Evolutionary conservation across 2,888 invertebrate genomes (phyloP).

Genomic region (Magallana nippona): DNA sequence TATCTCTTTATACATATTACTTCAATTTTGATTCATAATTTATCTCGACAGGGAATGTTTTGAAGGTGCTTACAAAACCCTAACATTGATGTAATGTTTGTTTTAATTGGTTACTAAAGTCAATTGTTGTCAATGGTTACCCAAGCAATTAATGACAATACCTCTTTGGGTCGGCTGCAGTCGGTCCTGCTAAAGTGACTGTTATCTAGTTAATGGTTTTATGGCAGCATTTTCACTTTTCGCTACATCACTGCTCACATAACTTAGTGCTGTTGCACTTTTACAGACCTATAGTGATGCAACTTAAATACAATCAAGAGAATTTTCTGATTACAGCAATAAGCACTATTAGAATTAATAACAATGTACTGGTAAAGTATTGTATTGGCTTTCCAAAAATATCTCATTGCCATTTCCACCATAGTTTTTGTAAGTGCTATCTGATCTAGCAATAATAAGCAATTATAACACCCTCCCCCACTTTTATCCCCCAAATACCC

Average conservation of each 20-base stretch:
- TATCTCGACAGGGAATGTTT: neutral
- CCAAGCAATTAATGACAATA: neutral
- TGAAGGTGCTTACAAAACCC: neutral
- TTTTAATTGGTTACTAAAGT: constrained; percentile 20
- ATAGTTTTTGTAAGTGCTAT: too few relatives aligned
- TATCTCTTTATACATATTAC: neutral
- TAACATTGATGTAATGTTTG: constrained; percentile 4
- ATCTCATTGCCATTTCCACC: too few relatives aligned
- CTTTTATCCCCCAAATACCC: too few relatives aligned
- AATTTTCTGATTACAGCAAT: too few relatives aligned
- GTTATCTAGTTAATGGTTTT: neutral
- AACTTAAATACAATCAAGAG: too few relatives aligned
- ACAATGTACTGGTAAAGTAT: too few relatives aligned
- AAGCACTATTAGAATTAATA: too few relatives aligned
- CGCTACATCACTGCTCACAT: neutral
- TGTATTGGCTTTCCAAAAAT: too few relatives aligned
- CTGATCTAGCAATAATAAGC: too few relatives aligned
- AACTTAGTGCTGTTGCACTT: constrained; percentile 7
- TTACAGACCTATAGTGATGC: neutral
- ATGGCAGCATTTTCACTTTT: neutral
- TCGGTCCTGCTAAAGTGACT: neutral
- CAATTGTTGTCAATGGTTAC: constrained; percentile 7
- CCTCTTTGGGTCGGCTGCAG: neutral
- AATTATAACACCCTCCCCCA: too few relatives aligned
- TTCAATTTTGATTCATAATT: neutral